Base-by-base conservation (phyloP, 2,113 vertebrate species). In the Burhinus oedicnemus region DNA sequence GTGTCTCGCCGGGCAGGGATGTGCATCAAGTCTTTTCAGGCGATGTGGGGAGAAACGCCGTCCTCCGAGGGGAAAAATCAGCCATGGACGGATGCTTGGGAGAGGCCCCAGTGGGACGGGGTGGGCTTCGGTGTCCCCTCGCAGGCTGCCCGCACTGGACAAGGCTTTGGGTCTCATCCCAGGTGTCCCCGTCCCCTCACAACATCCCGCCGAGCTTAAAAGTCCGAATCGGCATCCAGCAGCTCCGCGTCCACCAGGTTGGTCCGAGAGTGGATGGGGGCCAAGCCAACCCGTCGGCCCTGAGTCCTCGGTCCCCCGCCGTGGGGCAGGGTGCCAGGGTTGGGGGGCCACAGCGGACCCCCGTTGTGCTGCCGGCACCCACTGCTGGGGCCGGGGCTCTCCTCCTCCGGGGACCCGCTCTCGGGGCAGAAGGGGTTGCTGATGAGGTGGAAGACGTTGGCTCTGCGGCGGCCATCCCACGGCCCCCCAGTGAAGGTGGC, bases 161-260 rank as follows among this genome's bases (percentile, higher is more conserved):
- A 9, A 64, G 44, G 25, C 11, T 27, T 21, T 0, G 2, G 54
- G 6, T 44, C 8, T n/a, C 71, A 7, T 10, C n/a, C 23, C 54
- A 4, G 5, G 5, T 1, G 4, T 29, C 61, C 58, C 17, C 12
- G 1, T 29, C 64, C 18, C 27, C 40, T 71, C 16, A 0, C 29
- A 45, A 10, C 2, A 1, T 23, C 77, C 45, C 7, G 0, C 1
- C 0, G 3, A 65, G 22, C 10, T 97, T 94, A 99, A 86, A 99
- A 99, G 96, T 99, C 99, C 0, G 98, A 99, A 65, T 99, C 99
- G 2, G 98, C 98, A 0, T 99, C 99, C 98, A 99, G 98, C 68
- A 99, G 98, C 97, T 99, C 99, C 0, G 99, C 98, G 15, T 99
- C 99, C 98, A 99, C 98, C 76, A 99, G 98, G 96, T 99, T 99